A percentile compares a stretch with the other conserved stretches of the same genome.
phyloP scores from a whole-genome alignment of 1,140 invertebrate species.

The Brachionus plicatilis region DNA sequence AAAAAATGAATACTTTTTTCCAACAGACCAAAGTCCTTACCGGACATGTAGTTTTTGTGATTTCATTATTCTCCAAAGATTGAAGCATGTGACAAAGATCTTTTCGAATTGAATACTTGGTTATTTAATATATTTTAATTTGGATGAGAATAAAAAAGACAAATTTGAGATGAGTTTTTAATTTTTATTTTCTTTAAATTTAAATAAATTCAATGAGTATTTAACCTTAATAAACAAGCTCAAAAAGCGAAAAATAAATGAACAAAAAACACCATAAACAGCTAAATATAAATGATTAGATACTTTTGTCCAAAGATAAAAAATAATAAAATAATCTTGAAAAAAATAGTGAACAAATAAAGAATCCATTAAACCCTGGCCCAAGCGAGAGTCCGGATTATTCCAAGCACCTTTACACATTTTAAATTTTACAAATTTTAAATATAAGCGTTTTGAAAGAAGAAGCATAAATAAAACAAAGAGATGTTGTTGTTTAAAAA shows the following conservation, averaged over 20 bases:
- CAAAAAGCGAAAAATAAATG: not conserved
- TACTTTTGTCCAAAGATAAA: not conserved
- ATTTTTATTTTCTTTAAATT: not conserved
- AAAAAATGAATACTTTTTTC: too few species aligned
- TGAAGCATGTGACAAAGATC: too few species aligned
- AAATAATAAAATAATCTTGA: not conserved
- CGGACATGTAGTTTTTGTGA: too few species aligned
- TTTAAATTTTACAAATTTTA: not conserved
- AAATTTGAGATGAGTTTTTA: not conserved
- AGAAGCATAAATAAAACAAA: not conserved
- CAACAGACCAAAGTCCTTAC: too few species aligned
- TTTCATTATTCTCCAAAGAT: too few species aligned
- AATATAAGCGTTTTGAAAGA: not conserved
- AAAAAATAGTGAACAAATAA: not conserved
- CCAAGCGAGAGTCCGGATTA: not conserved
- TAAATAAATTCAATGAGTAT: not conserved
- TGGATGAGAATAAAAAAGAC: not conserved
- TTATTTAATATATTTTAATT: too few species aligned
- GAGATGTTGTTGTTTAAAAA: not conserved
- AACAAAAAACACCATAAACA: not conserved
- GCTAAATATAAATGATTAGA: not conserved
- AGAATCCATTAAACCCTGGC: not conserved
- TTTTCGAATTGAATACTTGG: too few species aligned
- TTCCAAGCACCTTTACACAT: not conserved
- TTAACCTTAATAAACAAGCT: not conserved